Evolutionary conservation across 2,113 vertebrate genomes (phyloP), one percentile per base, ranked within the genome.

Genomic region (Muntiacus reevesi): DNA sequence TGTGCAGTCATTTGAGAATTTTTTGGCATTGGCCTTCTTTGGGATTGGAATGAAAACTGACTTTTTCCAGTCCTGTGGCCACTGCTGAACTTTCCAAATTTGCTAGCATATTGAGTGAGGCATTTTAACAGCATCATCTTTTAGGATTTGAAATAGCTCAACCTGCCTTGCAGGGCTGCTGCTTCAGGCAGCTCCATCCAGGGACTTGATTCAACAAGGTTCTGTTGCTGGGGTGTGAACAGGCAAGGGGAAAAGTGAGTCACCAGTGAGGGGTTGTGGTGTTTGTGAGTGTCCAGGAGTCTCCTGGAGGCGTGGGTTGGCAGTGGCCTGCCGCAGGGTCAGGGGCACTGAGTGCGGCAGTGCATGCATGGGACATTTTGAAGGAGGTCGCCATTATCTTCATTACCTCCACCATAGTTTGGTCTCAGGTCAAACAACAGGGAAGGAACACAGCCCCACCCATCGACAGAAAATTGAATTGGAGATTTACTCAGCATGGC

Each of bases 211-310:
- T 64, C 60, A 33, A 64, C 60, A 64, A 6, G 30, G 60, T 71
- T 9, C n/a, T 71, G 19, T 36, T 71, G 64, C 64, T 36, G 64
- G 5, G 9, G 9, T 0, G 1, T 1, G 0, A 71, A 71, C 17
- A 71, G 64, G 19, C 0, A 0, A 71, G 19, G 64, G 64, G 64
- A 71, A 71, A 54, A 9, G 9, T 71, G 17, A 36, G 64, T 19
- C n/a, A 36, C 21, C 64, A 23, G 64, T 71, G n/a, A 71, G 19
- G 17, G n/a, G 64, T 9, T 71, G 64, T 36, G 21, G 64, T 23
- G 4, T 71, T 71, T 71, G 19, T 71, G 64, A 71, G 64, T 71
- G 64, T 71, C 3, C 19, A 71, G n/a, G 64, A 71, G 64, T 36
- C n/a, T 71, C 9, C 0, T 5, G 15, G n/a, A 36, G n/a, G 64